Evolutionary conservation across 2,113 vertebrate species (phyloP), one percentile per base, ranked within the genome.

Genomic region (Uropsilus gracilis): DNA sequence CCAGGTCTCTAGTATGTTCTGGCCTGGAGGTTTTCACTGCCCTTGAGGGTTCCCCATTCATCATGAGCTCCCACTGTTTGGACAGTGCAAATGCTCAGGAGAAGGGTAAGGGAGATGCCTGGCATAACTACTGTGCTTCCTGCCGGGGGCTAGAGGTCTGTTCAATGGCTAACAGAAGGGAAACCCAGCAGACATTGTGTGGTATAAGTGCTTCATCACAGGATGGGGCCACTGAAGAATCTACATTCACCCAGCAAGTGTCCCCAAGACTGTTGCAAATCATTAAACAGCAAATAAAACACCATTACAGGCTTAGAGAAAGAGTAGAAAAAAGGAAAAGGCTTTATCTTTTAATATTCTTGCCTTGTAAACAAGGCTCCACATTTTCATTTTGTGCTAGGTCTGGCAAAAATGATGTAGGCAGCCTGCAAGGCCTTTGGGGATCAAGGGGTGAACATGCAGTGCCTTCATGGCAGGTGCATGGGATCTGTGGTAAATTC

Each of bases 381-480:
- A 59, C 20, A 44, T 73, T 73, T 85, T 68, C 39, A 66, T 64
- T 86, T 80, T 86, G 39, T 24, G 57, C n/a, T 66, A 46, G n/a
- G 12, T 55, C 69, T n/a, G 17, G 34, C 22, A 55, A 75, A 75
- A 93, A 66, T 85, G 39, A 73, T 32, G 5, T 61, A 57, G 22
- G 46, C 86, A 81, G 34, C 26, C 59, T 2, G 39, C 34, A 30
- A 86, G 46, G 42, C 61, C 14, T 34, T 0, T 76, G 59, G 42
- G 17, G 83, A 83, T 76, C 94, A 82, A 82, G 91, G 76, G 69
- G 32, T 61, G 69, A 91, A 91, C 42, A 83, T 61, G 30, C 46
- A 69, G 44, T 22, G 55, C 32, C n/a, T 50, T 37, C 34, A 46
- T 55, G 18, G 69, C 34, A 55, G 66, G 9, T 78, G 1, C 28